Evolutionary conservation across 2,797 vertebrate genomes (phyloP).

Genomic region (Enteromius mattozi): DNA sequence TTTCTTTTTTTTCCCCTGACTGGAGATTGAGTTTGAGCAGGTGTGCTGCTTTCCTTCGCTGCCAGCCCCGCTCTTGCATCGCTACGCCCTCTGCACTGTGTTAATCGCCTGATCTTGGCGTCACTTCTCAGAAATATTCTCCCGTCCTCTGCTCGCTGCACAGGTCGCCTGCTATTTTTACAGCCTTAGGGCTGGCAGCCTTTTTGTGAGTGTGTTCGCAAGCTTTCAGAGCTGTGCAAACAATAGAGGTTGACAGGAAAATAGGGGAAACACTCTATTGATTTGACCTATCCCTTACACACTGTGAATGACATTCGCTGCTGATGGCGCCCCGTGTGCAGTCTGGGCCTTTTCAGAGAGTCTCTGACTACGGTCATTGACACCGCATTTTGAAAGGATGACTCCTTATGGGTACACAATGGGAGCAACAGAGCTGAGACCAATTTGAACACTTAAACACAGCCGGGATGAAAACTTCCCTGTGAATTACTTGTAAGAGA

Average conservation of each 20-base stretch:
- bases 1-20: conserved; percentile 11
- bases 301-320: conserved; percentile 70
- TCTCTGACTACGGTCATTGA: conserved; percentile 67
- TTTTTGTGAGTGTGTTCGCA: conserved; percentile 70
- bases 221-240: conserved; percentile 65
- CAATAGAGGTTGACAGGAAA: conserved; percentile 67
- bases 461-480: conserved; percentile 36
- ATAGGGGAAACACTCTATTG: conserved; percentile 66
- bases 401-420: conserved; percentile 64
- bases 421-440: conserved; percentile 61
- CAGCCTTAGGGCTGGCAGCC: conserved; percentile 60
- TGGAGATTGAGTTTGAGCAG: conserved; percentile 68
- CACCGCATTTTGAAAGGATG: conserved; percentile 60
- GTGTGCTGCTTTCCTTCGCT: conserved; percentile 56
- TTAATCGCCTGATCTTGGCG: conserved; percentile 74
- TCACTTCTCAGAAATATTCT: conserved; percentile 73
- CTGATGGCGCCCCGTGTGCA: conserved; percentile 62
- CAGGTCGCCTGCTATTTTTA: conserved; percentile 69
- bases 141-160: conserved; percentile 61
- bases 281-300: conserved; percentile 72
- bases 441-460: conserved; percentile 55
- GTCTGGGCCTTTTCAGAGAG: conserved; percentile 68
- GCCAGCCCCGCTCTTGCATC: conserved; percentile 54
- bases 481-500: conserved; percentile 47
- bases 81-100: conserved; percentile 59